phyloP scores from a whole-genome alignment of 2,888 invertebrate species.

The Heterodera filipjevi region DNA sequence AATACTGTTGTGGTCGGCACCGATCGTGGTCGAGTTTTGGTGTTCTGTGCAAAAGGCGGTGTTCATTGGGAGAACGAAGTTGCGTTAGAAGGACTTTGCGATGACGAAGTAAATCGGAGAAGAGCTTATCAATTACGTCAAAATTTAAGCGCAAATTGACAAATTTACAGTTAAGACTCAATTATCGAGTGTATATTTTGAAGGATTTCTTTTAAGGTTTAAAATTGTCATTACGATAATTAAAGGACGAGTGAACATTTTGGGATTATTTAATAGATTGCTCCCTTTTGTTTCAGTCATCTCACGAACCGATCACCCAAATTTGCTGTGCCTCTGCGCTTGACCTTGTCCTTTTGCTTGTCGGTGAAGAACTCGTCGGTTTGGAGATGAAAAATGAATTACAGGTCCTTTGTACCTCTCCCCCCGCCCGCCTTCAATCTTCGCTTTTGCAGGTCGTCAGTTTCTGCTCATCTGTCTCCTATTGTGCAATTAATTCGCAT shows the following conservation, averaged over 20 bases:
- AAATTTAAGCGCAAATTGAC: no score
- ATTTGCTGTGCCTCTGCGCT: slow-evolving; percentile 27
- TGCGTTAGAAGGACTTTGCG: not conserved
- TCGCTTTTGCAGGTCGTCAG: not conserved
- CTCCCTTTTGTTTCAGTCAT: not conserved
- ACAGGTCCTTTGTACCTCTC: not conserved
- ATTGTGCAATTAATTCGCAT: slow-evolving; percentile 15
- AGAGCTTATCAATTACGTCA: no score
- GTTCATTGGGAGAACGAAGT: slow-evolving; percentile 16
- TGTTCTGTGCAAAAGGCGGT: slow-evolving; percentile 7
- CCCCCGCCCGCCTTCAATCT: not conserved
- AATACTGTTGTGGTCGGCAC: slow-evolving; percentile 17
- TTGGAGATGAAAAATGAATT: slow-evolving; percentile 26
- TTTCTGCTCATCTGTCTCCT: not conserved
- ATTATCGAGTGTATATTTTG: no score
- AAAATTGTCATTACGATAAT: no score
- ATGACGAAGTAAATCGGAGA: not conserved
- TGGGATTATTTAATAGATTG: no score
- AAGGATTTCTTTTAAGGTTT: no score
- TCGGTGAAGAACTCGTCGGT: slow-evolving; percentile 25
- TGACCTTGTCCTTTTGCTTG: slow-evolving; percentile 28
- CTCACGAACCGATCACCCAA: slow-evolving; percentile 17
- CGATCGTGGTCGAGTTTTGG: not conserved
- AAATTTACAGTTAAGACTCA: no score
- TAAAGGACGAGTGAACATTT: no score